Evolutionary conservation across 1,140 invertebrate genomes (phyloP), one percentile per base, ranked within the genome.

Genomic region (Brachionus koreanus): DNA sequence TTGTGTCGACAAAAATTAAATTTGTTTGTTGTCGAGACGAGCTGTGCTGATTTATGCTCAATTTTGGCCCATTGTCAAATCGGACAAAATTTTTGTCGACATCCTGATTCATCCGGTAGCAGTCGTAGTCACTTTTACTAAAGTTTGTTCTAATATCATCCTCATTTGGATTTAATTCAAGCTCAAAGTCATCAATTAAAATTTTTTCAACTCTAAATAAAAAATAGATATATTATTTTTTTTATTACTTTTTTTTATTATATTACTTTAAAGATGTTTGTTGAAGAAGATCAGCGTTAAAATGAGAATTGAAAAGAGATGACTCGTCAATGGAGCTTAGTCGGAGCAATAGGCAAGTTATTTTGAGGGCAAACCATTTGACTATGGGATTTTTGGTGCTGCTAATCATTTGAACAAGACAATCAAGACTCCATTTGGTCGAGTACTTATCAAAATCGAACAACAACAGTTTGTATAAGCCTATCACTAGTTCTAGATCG

Each of bases 361-460:
- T 79, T 43, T 65, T 79, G 1, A 79, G 49, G 3, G 6, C 12
- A 16, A 79, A 79, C 76, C 76, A 79, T 37, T 79, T 65, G 46
- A 35, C 35, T 2, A 79, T 4, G 33, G 74, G 19, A 5, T 52
- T 52, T 42, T 61, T 43, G 0, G 29, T 16, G 6, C 10, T n/a
- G 10, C 2, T 65, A 3, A 23, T 3, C 0, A 79, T 5, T 16
- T 3, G 23, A 7, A 42, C n/a, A 6, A 79, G n/a, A n/a, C 16
- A 35, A 9, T 46, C 37, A 16, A 57, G 49, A 79, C 57, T 61
- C 76, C 76, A 79, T 79, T 43, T 57, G 25, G 33, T 61, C 19
- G 76, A 37, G 25, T 79, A 79, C 19, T 35, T 43, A 7, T 79
- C 39, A 43, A 61, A 79, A 63, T 79, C 49, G 23, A 79, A 79